These are phyloP conservation scores for Polyommatus iphigenia DNA, from an alignment of 2,888 invertebrate species.

Conservation along the genomic window DNA sequence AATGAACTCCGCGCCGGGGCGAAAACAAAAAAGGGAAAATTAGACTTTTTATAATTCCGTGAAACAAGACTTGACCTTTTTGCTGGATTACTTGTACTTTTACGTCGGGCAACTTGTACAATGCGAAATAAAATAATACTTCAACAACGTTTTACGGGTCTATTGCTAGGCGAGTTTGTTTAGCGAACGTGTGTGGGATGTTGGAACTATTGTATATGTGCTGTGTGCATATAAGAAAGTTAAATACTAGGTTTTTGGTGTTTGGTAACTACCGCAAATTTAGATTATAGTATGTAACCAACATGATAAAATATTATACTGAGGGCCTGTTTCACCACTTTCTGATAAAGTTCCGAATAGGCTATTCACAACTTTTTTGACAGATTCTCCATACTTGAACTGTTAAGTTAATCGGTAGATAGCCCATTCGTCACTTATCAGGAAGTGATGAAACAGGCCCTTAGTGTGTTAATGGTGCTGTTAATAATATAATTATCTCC, in stretches of 20 bases:
- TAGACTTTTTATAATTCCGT: slow-evolving; percentile 31
- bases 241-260: not conserved
- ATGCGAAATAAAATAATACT: slow-evolving; percentile 11
- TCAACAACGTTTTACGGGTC: slow-evolving; percentile 16
- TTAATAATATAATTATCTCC: too few relatives aligned
- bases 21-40: slow-evolving; percentile 29
- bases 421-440: too few relatives aligned
- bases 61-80: slow-evolving; percentile 29
- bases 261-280: too few relatives aligned
- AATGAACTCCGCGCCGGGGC: slow-evolving; percentile 1
- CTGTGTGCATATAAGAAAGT: not conserved
- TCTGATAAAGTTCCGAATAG: too few relatives aligned
- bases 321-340: too few relatives aligned
- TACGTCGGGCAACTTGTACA: slow-evolving; percentile 2
- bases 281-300: too few relatives aligned
- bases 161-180: not conserved
- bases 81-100: slow-evolving; percentile 18
- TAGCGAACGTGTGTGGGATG: not conserved
- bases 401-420: too few relatives aligned
- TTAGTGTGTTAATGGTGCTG: too few relatives aligned
- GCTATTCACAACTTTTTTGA: too few relatives aligned
- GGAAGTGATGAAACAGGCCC: too few relatives aligned
- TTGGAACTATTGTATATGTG: not conserved
- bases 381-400: too few relatives aligned
- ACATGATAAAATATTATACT: too few relatives aligned